Evolutionary conservation across 2,888 invertebrate species (phyloP).

Genomic region (Ectemnius lituratus): DNA sequence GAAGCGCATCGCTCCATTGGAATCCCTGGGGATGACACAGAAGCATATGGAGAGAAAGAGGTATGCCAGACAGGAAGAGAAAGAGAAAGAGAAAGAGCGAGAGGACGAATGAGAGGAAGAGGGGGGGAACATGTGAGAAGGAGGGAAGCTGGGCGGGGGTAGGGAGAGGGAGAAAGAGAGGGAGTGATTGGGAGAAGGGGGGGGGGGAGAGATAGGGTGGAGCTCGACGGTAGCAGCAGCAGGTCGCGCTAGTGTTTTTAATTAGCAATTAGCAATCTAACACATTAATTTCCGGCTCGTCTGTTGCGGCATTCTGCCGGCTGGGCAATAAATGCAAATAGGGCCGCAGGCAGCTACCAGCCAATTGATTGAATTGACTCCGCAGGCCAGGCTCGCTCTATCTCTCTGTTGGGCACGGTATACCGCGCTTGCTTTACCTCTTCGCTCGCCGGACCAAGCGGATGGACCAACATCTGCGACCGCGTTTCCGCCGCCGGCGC

Average conservation of each 20-base stretch:
- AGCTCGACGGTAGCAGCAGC: neutral
- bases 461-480: constrained; percentile 31
- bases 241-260: constrained; percentile 69
- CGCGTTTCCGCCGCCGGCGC: constrained; percentile 22
- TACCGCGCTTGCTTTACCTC: constrained; percentile 30
- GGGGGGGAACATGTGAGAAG: neutral
- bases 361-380: constrained; percentile 77
- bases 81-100: no score
- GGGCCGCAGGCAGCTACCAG: constrained; percentile 62
- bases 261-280: constrained; percentile 77
- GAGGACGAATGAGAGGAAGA: neutral
- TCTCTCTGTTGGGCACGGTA: constrained; percentile 6
- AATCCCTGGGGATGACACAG: neutral
- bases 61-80: no score
- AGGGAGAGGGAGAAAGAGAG: no score
- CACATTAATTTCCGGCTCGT: constrained; percentile 77
- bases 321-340: constrained; percentile 73
- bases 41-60: constrained; percentile 9
- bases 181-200: no score
- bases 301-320: constrained; percentile 72
- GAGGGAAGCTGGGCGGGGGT: no score
- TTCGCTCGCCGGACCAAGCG: constrained; percentile 13
- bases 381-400: constrained; percentile 24
- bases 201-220: neutral
- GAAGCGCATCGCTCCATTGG: no score